A percentile compares a stretch with the other conserved stretches of the same genome.
Evolutionary conservation across 2,113 vertebrate genomes (phyloP).

Genomic region (Oncorhynchus keta): DNA sequence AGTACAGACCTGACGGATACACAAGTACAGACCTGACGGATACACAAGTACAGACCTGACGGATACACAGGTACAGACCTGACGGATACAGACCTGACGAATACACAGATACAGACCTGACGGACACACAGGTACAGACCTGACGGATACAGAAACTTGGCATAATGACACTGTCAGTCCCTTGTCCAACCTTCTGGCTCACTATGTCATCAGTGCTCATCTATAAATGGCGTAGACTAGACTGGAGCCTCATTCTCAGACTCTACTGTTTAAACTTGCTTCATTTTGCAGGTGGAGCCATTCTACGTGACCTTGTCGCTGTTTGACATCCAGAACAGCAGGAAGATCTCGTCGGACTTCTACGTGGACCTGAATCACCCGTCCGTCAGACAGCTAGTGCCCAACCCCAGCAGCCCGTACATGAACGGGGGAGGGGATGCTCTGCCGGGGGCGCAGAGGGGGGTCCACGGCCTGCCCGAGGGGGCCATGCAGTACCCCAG

Average conservation of each 20-base stretch:
- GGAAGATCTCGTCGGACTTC: constrained; percentile 97
- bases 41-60: too few relatives aligned
- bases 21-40: too few relatives aligned
- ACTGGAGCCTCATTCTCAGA: background rate
- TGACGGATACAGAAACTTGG: too few relatives aligned
- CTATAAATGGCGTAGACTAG: background rate
- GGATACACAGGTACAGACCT: too few relatives aligned
- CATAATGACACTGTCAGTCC: too few relatives aligned
- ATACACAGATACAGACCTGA: too few relatives aligned
- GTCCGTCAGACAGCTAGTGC: constrained; percentile 88
- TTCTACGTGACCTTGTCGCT: constrained; percentile 94
- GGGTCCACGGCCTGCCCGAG: constrained; percentile 76
- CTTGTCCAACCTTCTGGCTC: background rate
- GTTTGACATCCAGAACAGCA: constrained; percentile 90
- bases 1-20: too few relatives aligned
- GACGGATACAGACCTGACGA: too few relatives aligned
- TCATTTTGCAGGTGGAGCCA: constrained; percentile 86
- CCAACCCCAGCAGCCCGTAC: constrained; percentile 66
- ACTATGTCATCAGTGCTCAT: background rate
- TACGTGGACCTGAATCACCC: constrained; percentile 93
- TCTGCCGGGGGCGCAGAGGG: constrained; percentile 63
- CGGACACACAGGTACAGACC: background rate
- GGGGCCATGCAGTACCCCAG: constrained; percentile 86
- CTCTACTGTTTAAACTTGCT: background rate
- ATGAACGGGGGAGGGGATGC: constrained; percentile 80